Percentiles rank a stretch among this genome's conserved stretches.
Conservation (phyloP, 2,888 invertebrate genomes). For the Cephus sareptanus region DNA sequence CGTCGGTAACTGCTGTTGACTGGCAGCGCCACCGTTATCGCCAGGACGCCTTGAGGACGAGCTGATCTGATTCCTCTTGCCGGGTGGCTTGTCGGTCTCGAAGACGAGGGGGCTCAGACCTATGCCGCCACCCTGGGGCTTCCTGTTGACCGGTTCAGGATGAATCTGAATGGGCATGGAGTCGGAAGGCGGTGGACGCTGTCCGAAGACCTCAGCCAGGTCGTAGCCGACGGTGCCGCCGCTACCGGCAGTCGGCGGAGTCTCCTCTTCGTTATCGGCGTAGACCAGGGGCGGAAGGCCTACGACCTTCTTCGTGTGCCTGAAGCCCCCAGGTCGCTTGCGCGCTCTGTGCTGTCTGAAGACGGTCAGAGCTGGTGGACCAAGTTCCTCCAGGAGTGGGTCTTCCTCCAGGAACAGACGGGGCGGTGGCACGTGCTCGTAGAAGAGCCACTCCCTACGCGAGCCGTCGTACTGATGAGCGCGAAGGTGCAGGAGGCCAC, state of each 20-base stretch:
- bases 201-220: constrained; percentile 19
- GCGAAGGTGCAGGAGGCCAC: constrained; percentile 27
- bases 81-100: constrained; percentile 40
- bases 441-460: constrained; percentile 42
- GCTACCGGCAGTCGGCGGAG: constrained; percentile 10
- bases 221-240: constrained; percentile 3
- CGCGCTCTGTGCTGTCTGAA: constrained; percentile 14
- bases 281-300: constrained; percentile 20
- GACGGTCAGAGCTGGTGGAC: constrained; percentile 9
- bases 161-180: no score
- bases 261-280: constrained; percentile 19
- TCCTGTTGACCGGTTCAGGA: background rate
- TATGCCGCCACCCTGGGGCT: constrained; percentile 27
- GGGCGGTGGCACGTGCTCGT: constrained; percentile 45
- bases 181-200: constrained; percentile 7
- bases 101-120: constrained; percentile 37
- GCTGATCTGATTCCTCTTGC: constrained; percentile 37
- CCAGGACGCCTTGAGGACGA: background rate
- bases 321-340: constrained; percentile 18
- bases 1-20: constrained; percentile 48
- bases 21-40: constrained; percentile 16
- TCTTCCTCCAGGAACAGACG: constrained; percentile 26
- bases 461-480: constrained; percentile 21
- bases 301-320: constrained; percentile 17
- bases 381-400: constrained; percentile 35